Evolutionary conservation across 2,888 invertebrate species (phyloP).

Genomic region (Dryobotodes eremita): DNA sequence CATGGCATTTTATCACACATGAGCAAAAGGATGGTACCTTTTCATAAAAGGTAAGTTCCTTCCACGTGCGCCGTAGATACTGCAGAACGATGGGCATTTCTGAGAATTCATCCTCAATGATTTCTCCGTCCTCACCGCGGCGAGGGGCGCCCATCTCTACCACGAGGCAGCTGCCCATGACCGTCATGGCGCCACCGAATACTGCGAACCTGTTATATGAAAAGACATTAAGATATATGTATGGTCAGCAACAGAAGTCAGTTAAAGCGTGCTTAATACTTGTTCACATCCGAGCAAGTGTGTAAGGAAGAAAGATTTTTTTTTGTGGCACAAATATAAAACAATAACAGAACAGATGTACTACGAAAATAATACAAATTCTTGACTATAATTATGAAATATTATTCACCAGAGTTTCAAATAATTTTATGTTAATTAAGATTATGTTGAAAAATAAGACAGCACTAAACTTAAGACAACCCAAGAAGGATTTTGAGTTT

Average conservation of each 20-base stretch:
- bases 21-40: conserved; percentile 85
- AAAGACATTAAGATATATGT: background rate
- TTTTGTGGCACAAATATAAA: background rate
- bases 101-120: conserved; percentile 94
- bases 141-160: conserved; percentile 94
- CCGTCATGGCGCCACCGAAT: conserved; percentile 91
- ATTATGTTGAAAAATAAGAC: background rate
- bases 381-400: background rate
- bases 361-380: background rate
- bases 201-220: conserved; percentile 81
- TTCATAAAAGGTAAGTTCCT: conserved; percentile 93
- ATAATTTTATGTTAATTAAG: background rate
- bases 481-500: background rate
- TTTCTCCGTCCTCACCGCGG: conserved; percentile 93
- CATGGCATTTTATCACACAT: background rate
- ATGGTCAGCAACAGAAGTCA: background rate
- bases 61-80: conserved; percentile 93
- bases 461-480: background rate
- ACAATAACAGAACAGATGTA: background rate
- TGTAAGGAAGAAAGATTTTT: background rate
- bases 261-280: background rate
- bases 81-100: conserved; percentile 93
- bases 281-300: background rate
- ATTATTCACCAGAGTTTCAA: background rate
- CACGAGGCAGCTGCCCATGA: conserved; percentile 91